Evolutionary conservation across 2,113 vertebrate genomes (phyloP).

Genomic region (Sinocyclocheilus anshuiensis): DNA sequence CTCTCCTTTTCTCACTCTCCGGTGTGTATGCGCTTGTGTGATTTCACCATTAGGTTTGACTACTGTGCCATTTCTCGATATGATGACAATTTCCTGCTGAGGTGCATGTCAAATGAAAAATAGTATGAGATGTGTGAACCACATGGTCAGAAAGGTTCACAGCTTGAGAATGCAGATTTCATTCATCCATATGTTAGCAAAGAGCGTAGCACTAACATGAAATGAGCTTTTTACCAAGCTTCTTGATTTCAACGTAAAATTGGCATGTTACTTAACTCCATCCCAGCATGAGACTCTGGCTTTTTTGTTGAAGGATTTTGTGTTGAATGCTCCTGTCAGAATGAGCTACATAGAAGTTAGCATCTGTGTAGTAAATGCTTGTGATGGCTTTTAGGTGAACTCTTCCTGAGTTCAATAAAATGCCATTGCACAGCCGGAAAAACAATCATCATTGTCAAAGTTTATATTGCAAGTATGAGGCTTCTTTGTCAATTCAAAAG

Average conservation of each 20-base stretch:
- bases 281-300: constrained; percentile 9
- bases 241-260: constrained; percentile 1
- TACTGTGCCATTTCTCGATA: constrained; percentile 43
- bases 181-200: constrained; percentile 18
- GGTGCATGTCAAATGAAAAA: constrained; percentile 51
- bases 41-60: constrained; percentile 48
- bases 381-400: constrained; percentile 5
- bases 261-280: constrained; percentile 23
- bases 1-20: constrained; percentile 16
- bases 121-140: constrained; percentile 29
- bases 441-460: neutral
- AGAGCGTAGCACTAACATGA: neutral
- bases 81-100: constrained; percentile 48
- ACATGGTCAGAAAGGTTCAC: constrained; percentile 46
- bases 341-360: constrained; percentile 5
- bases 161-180: constrained; percentile 30
- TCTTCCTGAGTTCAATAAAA: neutral
- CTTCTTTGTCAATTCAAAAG: neutral
- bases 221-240: constrained; percentile 2
- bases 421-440: neutral
- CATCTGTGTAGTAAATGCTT: constrained; percentile 9
- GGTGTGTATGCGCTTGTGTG: constrained; percentile 9
- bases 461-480: neutral
- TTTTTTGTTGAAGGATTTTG: constrained; percentile 19
- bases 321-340: neutral